Base-by-base conservation (phyloP, 1,140 invertebrate species). In the Drosophila mojavensis region DNA sequence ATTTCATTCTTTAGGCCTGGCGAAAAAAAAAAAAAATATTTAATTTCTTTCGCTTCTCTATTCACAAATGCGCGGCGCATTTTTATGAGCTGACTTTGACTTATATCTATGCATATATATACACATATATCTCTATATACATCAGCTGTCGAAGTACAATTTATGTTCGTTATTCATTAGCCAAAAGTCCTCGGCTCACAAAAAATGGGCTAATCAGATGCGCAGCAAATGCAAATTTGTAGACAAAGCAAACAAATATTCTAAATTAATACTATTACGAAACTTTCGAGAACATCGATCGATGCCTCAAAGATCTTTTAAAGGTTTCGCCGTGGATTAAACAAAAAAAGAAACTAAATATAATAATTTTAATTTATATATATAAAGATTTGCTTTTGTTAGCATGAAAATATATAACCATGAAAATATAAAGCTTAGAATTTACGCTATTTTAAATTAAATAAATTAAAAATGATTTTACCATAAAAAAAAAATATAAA, bases 161-260 rank as follows among this genome's bases (percentile, higher is more conserved):
- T 75, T 75, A 81, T 84, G 77, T 65, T 50, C 60, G 69, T 78
- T 72, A 53, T 85, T 81, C 78, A 81, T 86, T 81, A 81, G 75
- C 62, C 43, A n/a, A 50, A 50, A 20, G 4, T 39, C 36, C 36
- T 39, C 36, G 78, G 70, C 60, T 36, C 33, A 9, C 33, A 33
- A 15, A 50, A 86, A 89, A 89, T 89, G 63, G 83, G 83, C 78
- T 83, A 88, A 88, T 77, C 63, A 73, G 55, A 88, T 88, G 77
- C 79, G 48, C 53, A 30, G 65, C 50, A 71, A 63, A 75, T 65
- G 55, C 62, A 51, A 56, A 50, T 47, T 65, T 54, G 33, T 5
- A 39, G 17, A 47, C 43, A 47, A 47, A 47, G 5, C 43, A 33
- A 33, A 33, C 3, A 39, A 39, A 47, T 15, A 47, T 47, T 47